Percentiles rank a stretch among this genome's conserved stretches.
Conservation (phyloP, 1,140 invertebrate species). For the Drosophila ficusphila region DNA sequence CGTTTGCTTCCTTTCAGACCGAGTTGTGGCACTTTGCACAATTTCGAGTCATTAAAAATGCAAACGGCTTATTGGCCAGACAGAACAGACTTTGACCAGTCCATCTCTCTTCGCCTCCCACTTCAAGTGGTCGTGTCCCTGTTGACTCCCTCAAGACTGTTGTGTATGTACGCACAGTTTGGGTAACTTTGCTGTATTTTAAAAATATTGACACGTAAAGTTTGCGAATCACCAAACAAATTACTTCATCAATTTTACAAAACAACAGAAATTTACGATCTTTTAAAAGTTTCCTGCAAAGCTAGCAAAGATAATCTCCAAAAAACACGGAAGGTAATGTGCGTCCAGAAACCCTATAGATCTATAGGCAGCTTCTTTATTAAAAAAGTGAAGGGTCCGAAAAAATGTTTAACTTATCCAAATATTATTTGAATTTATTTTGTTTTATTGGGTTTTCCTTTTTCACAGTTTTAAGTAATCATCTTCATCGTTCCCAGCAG, state of each 20-base stretch:
- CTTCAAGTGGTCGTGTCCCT: constrained; percentile 13
- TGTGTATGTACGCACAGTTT: constrained; percentile 26
- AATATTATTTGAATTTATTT: background rate
- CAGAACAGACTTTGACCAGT: constrained; percentile 18
- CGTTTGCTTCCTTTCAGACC: constrained; percentile 14
- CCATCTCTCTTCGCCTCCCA: background rate
- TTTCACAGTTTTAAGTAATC: too few relatives aligned
- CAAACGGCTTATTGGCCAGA: constrained; percentile 62
- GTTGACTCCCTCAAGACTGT: constrained; percentile 2
- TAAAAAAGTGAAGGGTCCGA: background rate
- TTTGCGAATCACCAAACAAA: constrained; percentile 79
- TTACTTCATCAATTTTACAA: constrained; percentile 82
- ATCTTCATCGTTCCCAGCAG: too few relatives aligned
- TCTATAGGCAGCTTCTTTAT: background rate
- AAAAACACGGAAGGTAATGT: constrained; percentile 43
- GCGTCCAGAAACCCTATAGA: constrained; percentile 1
- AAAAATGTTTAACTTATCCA: background rate
- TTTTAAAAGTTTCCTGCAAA: constrained; percentile 72
- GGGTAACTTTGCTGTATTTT: constrained; percentile 62
- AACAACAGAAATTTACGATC: constrained; percentile 79
- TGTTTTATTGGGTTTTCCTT: too few relatives aligned
- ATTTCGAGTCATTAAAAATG: constrained; percentile 68
- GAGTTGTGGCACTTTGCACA: constrained; percentile 51
- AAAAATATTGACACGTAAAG: constrained; percentile 79
- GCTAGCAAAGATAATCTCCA: constrained; percentile 14